A percentile compares a stretch with the other conserved stretches of the same genome.
Evolutionary conservation across 92 coral and sea anemone species (phyloP).

Genomic region (Paramuricea clavata): DNA sequence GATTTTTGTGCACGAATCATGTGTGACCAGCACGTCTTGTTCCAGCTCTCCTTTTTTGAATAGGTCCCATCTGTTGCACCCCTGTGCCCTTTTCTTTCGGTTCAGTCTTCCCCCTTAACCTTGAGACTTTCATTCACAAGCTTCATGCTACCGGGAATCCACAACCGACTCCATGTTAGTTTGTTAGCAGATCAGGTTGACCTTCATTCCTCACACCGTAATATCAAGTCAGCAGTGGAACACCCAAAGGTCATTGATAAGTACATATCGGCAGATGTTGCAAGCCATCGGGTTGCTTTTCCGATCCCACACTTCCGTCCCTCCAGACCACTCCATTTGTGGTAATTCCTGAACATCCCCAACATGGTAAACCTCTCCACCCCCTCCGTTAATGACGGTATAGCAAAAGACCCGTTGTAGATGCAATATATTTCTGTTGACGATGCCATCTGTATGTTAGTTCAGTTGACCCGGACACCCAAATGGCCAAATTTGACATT

Average conservation of each 20-base stretch:
- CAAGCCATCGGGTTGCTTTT: background rate
- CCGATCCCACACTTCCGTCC: background rate
- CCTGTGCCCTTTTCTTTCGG: background rate
- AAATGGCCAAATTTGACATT: slow-evolving; percentile 18
- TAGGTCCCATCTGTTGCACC: background rate
- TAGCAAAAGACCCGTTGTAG: background rate
- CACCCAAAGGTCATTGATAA: background rate
- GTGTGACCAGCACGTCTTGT: too few relatives aligned
- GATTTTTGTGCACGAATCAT: too few relatives aligned
- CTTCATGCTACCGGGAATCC: background rate
- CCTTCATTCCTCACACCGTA: background rate
- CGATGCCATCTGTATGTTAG: background rate
- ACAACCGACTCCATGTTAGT: background rate
- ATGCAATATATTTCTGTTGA: background rate
- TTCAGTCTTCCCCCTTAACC: background rate
- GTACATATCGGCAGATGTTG: background rate
- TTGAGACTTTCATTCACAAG: background rate
- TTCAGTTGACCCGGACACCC: background rate
- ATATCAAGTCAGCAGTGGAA: background rate
- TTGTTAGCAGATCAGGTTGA: background rate
- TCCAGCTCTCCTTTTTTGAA: too few relatives aligned
- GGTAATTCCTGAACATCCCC: background rate
- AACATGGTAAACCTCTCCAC: background rate
- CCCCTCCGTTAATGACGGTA: background rate
- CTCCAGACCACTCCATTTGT: slow-evolving; percentile 4